Evolutionary conservation across 2,888 invertebrate species (phyloP), one percentile per base, ranked within the genome.

Genomic region (Toxonevra muliebris): DNA sequence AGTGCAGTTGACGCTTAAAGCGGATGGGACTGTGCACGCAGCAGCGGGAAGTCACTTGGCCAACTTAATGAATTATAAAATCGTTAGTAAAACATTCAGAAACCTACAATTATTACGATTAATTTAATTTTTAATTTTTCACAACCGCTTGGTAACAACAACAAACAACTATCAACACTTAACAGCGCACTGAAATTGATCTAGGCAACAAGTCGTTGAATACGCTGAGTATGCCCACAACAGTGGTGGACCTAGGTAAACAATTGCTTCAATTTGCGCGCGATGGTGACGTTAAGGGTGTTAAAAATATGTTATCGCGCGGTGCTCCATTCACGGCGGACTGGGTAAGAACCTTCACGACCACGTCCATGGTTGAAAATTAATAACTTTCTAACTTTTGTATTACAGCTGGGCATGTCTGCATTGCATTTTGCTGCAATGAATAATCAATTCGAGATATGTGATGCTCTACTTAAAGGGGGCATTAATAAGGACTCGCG

Each of bases 251-350:
- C 86, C 87, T 96, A 74, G 96, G 97, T 15, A 95, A 95, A 77
- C 89, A 92, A 68, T 87, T 97, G 78, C 86, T 97, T 74, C 89
- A 91, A 80, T 92, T 92, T 64, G 92, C 95, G 53, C 89, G 91
- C 74, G 90, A 91, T 73, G 96, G 95, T 1, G 91, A 95, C 82
- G 89, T 92, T 4, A 88, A 89, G 69, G 89, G 90, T 73, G 94
- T 96, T 20, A 88, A 92, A 69, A 88, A 90, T 55, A 89, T 96
- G 68, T 90, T 97, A 89, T 89, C 90, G 41, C 90, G 91, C 84
- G 96, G 97, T 59, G 96, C 96, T 58, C 95, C 96, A 40, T 96
- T 97, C 80, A 93, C 94, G 11, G 92, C 96, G 2, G 96, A 97
- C 85, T 96, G 96, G 95, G 95, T 95, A 86, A 79, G 83, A 30